Base-by-base conservation (phyloP, 2,797 vertebrate species). In the Rhabdophis nuchalis region DNA sequence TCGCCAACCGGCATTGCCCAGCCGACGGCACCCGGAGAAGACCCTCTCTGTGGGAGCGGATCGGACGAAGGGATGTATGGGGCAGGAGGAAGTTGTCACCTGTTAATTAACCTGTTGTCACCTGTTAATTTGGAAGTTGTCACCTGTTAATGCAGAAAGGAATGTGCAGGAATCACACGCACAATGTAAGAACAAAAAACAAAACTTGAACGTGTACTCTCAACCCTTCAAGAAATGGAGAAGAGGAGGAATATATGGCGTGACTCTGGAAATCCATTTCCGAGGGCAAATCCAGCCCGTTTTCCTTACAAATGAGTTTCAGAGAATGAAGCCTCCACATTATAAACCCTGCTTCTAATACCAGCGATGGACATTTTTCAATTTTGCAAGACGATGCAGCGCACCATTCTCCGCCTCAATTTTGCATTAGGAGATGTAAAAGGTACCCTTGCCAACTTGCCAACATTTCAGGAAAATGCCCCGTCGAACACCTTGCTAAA, bases 401-500 rank as follows among this genome's bases (percentile, higher is more conserved):
- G 20, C 50, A 20, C 53, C 25, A 20, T 60, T 86, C 36, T 8
- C 18, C 46, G 7, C n/a, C 23, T 61, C 32, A 25, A 8, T 32
- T 85, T 61, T 87, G 23, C 32, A 88, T 85, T 85, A 60, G 41
- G 87, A 87, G 53, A 87, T 87, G 32, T 54, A 68, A 86, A 89
- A 90, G 27, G 72, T 54, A 29, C 82, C 77, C 53, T 13, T 86
- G 85, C 89, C 20, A 36, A 53, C 54, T 56, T 41, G 87, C 52
- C n/a, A 54, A 57, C 52, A 36, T 91, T 90, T 91, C 61, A 53
- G 23, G 25, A 41, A 88, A 92, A 90, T 58, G 57, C 58, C 86
- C n/a, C 72, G 93, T 93, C 86, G 92, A 90, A 92, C 52, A 85
- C 72, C 57, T 93, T 90, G 91, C 72, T 90, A 88, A 58, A 92